These are phyloP conservation scores for Balaeniceps rex DNA, from an alignment of 2,113 vertebrate genomes.

Conservation along the genomic window DNA sequence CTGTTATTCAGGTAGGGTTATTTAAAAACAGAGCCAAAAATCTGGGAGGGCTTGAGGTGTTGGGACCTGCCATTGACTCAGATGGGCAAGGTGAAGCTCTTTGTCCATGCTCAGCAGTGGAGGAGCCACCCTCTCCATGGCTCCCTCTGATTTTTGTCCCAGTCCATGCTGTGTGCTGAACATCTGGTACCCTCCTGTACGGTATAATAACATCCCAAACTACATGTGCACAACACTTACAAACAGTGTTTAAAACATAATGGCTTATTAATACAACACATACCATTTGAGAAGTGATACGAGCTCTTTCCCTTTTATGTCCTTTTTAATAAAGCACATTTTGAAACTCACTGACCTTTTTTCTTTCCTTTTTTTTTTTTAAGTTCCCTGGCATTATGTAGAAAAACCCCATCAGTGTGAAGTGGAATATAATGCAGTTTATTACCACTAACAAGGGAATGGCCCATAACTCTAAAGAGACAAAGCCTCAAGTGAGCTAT, in stretches of 20 bases:
- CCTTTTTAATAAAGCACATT: background rate
- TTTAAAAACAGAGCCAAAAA: background rate
- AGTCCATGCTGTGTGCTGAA: background rate
- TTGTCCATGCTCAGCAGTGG: background rate
- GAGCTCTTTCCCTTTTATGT: background rate
- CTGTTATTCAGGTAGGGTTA: background rate
- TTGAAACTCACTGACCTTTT: constrained; percentile 4
- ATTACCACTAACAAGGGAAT: constrained; percentile 55
- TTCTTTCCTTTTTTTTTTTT: background rate
- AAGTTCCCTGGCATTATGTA: background rate
- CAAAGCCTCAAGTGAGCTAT: constrained; percentile 33
- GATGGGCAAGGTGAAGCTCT: background rate
- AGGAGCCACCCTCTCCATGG: background rate
- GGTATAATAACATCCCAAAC: background rate
- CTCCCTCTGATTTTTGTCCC: background rate
- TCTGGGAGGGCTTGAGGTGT: background rate
- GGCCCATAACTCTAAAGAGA: constrained; percentile 27
- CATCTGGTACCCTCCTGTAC: background rate
- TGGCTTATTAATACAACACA: background rate
- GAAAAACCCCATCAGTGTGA: background rate
- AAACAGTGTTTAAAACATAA: background rate
- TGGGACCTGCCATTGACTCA: background rate
- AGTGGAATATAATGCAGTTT: constrained; percentile 38
- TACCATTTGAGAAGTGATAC: background rate
- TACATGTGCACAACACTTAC: background rate